These are phyloP conservation scores for Poeciliopsis gracilis DNA, from an alignment of 2,797 vertebrate species.

Conservation along the genomic window DNA sequence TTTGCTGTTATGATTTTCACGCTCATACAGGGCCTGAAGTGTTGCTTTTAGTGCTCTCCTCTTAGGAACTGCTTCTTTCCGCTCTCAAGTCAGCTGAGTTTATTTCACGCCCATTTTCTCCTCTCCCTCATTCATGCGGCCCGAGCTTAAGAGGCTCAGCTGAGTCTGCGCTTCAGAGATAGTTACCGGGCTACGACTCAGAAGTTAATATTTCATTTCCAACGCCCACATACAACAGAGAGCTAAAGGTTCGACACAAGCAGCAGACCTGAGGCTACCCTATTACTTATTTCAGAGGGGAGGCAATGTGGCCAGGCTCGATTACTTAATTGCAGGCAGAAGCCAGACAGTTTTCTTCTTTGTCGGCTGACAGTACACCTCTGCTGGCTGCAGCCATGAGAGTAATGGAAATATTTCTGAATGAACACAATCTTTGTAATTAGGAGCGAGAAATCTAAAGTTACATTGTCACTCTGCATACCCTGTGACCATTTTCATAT, in stretches of 20 bases:
- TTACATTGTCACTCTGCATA: neutral
- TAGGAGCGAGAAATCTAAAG: neutral
- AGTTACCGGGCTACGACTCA: conserved; percentile 70
- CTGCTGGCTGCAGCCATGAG: conserved; percentile 25
- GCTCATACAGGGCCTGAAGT: conserved; percentile 10
- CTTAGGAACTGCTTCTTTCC: conserved; percentile 23
- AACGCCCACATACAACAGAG: conserved; percentile 73
- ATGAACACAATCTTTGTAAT: conserved; percentile 7
- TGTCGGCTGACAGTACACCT: conserved; percentile 42
- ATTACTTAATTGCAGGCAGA: conserved; percentile 77
- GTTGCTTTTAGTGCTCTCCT: conserved; percentile 29
- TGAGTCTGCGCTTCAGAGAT: conserved; percentile 76
- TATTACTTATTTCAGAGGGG: conserved; percentile 72
- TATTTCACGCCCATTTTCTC: conserved; percentile 39
- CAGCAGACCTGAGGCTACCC: conserved; percentile 70
- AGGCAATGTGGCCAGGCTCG: conserved; percentile 73
- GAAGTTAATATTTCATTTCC: conserved; percentile 81
- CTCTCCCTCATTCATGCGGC: conserved; percentile 55
- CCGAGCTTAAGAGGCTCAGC: conserved; percentile 57
- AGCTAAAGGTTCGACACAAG: conserved; percentile 74
- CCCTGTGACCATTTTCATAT: neutral
- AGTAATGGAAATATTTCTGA: conserved; percentile 3
- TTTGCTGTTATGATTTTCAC: conserved; percentile 19
- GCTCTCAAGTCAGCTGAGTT: conserved; percentile 38
- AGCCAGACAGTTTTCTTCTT: conserved; percentile 39